Percentiles rank a stretch among this genome's conserved stretches.
Conservation (phyloP, 1,140 invertebrate species). For the Zaprionus tsacasi region DNA sequence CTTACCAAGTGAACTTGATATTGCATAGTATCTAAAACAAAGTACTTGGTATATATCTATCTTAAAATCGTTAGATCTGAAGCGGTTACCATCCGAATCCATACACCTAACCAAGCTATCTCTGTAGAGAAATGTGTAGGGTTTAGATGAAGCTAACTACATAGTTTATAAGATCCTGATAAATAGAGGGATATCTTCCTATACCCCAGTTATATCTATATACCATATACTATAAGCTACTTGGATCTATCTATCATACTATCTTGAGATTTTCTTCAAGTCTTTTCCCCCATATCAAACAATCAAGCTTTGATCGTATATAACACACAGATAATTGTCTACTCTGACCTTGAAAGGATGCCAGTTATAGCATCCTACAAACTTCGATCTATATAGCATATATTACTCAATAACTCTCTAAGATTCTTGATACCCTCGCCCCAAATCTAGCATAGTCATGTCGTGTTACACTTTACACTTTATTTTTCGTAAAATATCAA, state of each 20-base stretch:
- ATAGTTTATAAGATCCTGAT: too few species aligned
- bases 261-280: fast-evolving
- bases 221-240: too few species aligned
- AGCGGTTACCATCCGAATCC: fast-evolving
- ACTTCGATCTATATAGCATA: not conserved
- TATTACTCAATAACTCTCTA: not conserved
- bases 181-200: too few species aligned
- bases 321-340: not conserved
- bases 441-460: not conserved
- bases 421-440: not conserved
- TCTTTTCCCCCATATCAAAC: not conserved
- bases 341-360: not conserved
- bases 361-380: not conserved
- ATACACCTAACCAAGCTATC: not conserved
- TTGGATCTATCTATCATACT: not conserved
- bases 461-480: conserved; percentile 74
- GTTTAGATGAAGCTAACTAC: too few species aligned
- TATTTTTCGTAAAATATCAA: conserved; percentile 72
- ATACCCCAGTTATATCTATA: too few species aligned
- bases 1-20: too few species aligned
- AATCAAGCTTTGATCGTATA: too few species aligned
- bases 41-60: too few species aligned
- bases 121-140: not conserved
- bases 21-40: too few species aligned
- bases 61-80: not conserved